A percentile compares a stretch with the other conserved stretches of the same genome.
Conservation (phyloP, 2,797 vertebrate species). For the Catostomus latipinnis region DNA sequence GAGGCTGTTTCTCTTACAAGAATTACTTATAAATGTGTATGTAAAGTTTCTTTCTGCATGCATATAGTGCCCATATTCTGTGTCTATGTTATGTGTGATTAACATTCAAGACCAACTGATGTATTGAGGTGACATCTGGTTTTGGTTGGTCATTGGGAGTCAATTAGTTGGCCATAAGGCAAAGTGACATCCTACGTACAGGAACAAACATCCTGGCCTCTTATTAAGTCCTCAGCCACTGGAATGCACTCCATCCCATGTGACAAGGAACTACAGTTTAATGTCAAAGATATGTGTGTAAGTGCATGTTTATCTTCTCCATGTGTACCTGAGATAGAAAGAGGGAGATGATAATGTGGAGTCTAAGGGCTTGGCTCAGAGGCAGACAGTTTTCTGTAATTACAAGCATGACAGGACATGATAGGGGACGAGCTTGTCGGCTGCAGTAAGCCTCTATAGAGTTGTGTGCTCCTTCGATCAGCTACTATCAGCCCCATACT, state of each 20-base stretch:
- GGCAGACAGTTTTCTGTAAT: constrained; percentile 52
- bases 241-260: constrained; percentile 47
- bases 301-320: constrained; percentile 15
- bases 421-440: constrained; percentile 41
- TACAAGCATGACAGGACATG: constrained; percentile 55
- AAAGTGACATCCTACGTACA: constrained; percentile 8
- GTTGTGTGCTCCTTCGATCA: constrained; percentile 54
- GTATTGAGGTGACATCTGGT: constrained; percentile 36
- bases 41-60: background rate
- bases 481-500: constrained; percentile 4
- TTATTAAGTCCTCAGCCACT: constrained; percentile 51
- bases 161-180: constrained; percentile 10
- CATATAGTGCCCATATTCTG: background rate
- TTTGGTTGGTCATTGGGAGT: constrained; percentile 24
- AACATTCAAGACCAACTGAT: background rate
- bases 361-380: constrained; percentile 38
- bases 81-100: background rate
- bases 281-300: background rate
- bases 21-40: background rate
- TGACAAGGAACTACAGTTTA: constrained; percentile 28
- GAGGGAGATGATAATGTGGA: background rate
- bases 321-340: background rate
- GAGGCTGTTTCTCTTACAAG: background rate
- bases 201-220: constrained; percentile 23
- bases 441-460: constrained; percentile 25